phyloP scores from a whole-genome alignment of 2,888 invertebrate genomes.

The Callimorpha dominula region DNA sequence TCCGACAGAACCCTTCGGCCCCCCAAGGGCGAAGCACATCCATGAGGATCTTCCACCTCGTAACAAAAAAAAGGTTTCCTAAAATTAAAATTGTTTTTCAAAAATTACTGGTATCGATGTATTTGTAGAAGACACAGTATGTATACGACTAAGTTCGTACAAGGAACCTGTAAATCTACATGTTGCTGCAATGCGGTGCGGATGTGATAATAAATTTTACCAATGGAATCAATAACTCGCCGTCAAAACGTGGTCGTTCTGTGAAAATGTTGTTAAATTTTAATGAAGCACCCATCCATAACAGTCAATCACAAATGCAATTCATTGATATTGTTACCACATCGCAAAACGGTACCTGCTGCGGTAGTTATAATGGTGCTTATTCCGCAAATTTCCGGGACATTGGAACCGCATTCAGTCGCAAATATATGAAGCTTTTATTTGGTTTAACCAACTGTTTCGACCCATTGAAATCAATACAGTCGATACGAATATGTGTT shows the following conservation, averaged over 20 bases:
- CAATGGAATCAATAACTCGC: not conserved
- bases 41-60: no score
- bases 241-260: not conserved
- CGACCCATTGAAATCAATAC: slow-evolving; percentile 6
- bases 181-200: not conserved
- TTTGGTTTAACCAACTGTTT: not conserved
- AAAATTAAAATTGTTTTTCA: no score
- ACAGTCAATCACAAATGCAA: not conserved
- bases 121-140: no score
- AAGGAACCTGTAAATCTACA: no score
- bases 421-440: not conserved
- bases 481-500: not conserved
- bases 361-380: not conserved
- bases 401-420: not conserved
- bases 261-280: not conserved
- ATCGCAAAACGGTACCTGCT: not conserved
- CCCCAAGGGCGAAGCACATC: no score
- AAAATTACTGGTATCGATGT: no score
- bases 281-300: not conserved
- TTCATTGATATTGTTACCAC: not conserved
- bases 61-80: no score
- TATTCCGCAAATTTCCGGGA: not conserved
- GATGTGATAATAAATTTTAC: not conserved
- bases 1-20: no score
- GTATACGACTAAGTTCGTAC: no score